phyloP scores from a whole-genome alignment of 1,140 invertebrate genomes.

The Delia radicum region DNA sequence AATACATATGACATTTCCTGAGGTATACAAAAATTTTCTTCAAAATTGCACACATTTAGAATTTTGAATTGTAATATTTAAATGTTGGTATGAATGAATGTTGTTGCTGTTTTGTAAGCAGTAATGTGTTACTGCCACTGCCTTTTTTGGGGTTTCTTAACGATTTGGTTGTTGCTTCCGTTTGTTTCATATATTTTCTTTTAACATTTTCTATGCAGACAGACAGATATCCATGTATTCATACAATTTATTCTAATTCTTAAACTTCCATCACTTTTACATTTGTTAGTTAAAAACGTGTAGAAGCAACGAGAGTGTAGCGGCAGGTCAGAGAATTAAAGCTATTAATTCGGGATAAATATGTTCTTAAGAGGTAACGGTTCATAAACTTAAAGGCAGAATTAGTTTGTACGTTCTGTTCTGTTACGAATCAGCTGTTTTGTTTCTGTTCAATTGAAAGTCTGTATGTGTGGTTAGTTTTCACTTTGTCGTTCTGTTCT shows the following conservation, averaged over 20 bases:
- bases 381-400: no score
- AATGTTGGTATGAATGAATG: neutral
- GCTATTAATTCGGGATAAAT: neutral
- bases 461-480: no score
- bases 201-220: neutral
- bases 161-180: constrained; percentile 1
- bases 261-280: neutral
- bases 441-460: no score
- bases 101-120: neutral
- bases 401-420: no score
- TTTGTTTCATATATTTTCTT: neutral
- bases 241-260: neutral
- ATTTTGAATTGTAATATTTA: neutral
- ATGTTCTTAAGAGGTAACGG: no score
- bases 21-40: constrained; percentile 9
- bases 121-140: neutral
- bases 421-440: no score
- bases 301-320: neutral
- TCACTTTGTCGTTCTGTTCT: no score
- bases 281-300: neutral
- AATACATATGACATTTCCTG: neutral
- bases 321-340: neutral
- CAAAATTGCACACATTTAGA: constrained; percentile 8
- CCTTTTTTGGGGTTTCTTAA: neutral
- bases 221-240: neutral